Evolutionary conservation across 2,888 invertebrate genomes (phyloP).

Genomic region (Sesia bembeciformis): DNA sequence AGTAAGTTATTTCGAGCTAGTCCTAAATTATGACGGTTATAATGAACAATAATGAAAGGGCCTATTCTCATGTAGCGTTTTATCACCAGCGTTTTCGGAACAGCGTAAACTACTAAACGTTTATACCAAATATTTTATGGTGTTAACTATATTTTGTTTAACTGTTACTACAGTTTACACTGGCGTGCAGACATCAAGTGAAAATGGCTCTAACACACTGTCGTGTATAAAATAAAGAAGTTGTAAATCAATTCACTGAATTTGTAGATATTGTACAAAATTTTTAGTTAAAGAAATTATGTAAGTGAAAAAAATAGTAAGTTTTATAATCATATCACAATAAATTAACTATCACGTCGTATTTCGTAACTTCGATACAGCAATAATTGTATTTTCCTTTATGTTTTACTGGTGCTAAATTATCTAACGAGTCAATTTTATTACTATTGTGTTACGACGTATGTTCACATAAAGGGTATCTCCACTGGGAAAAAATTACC

Average conservation of each 20-base stretch:
- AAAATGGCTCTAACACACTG: too few relatives aligned
- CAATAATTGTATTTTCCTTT: conserved; percentile 6
- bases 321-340: conserved; percentile 72
- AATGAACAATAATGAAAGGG: conserved; percentile 13
- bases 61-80: conserved; percentile 1
- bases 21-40: conserved; percentile 52
- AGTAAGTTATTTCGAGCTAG: conserved; percentile 70
- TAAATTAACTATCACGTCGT: not conserved
- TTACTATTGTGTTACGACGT: too few relatives aligned
- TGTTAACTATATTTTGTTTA: too few relatives aligned
- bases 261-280: conserved; percentile 70
- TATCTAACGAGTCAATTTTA: too few relatives aligned
- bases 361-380: not conserved
- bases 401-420: not conserved
- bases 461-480: too few relatives aligned
- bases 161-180: too few relatives aligned
- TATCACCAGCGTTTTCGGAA: too few relatives aligned
- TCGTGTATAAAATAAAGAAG: conserved; percentile 7
- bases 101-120: too few relatives aligned
- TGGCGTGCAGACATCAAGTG: too few relatives aligned
- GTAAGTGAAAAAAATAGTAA: conserved; percentile 50
- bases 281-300: conserved; percentile 50
- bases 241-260: conserved; percentile 45
- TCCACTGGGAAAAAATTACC: too few relatives aligned
- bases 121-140: too few relatives aligned